A percentile compares a stretch with the other conserved stretches of the same genome.
These are phyloP conservation scores for Hydrolagus affinis DNA, from an alignment of 2,113 vertebrate species.

Conservation along the genomic window DNA sequence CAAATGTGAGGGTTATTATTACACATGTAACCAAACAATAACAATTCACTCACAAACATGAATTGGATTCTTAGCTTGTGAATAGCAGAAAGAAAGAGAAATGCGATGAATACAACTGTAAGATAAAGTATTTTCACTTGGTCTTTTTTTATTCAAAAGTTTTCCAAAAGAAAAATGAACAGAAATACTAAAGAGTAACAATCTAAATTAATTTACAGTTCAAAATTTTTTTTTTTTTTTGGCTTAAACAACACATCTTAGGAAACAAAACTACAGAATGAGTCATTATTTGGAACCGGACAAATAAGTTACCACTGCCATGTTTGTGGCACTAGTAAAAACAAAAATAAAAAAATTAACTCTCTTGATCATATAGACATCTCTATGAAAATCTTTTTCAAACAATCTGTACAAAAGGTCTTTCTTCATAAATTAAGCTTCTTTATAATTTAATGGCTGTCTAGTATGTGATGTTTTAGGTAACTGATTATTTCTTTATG, in stretches of 20 bases:
- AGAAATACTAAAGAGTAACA: slow-evolving; percentile 75
- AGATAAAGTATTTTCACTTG: slow-evolving; percentile 41
- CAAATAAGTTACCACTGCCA: slow-evolving; percentile 92
- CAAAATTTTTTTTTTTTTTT: slow-evolving; percentile 78
- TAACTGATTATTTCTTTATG: slow-evolving; percentile 74
- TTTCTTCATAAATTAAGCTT: slow-evolving; percentile 98
- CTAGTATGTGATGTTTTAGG: slow-evolving; percentile 85
- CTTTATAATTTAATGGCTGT: slow-evolving; percentile 98
- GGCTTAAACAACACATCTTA: slow-evolving; percentile 86
- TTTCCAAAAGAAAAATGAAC: slow-evolving; percentile 88
- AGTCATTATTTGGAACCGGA: slow-evolving; percentile 83
- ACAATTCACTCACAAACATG: background rate
- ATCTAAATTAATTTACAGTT: slow-evolving; percentile 84
- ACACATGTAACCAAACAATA: background rate
- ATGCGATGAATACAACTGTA: slow-evolving; percentile 8
- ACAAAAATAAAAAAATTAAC: slow-evolving; percentile 87
- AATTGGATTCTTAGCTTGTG: background rate
- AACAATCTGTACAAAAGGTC: slow-evolving; percentile 96
- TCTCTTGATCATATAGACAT: slow-evolving; percentile 93
- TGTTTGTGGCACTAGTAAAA: slow-evolving; percentile 87
- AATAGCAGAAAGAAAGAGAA: background rate
- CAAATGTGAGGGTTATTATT: too few species aligned
- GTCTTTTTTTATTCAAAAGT: slow-evolving; percentile 86
- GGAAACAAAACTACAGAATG: slow-evolving; percentile 79
- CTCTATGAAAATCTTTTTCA: slow-evolving; percentile 91